Evolutionary conservation across 2,113 vertebrate genomes (phyloP).

Genomic region (Sinocyclocheilus grahami): DNA sequence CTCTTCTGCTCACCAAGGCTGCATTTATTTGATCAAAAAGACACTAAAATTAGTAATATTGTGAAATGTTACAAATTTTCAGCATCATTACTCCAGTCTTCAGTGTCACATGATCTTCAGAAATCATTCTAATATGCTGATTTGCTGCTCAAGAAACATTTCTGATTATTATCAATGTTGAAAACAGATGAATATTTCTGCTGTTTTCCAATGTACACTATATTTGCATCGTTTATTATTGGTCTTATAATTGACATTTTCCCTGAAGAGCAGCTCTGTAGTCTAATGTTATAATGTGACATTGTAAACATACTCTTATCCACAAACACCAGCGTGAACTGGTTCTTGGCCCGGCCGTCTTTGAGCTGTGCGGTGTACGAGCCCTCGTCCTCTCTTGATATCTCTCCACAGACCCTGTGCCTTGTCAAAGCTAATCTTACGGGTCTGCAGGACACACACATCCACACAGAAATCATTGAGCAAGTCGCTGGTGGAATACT

Average conservation of each 20-base stretch:
- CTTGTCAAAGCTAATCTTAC: conserved; percentile 88
- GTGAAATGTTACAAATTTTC: too few species aligned
- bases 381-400: conserved; percentile 86
- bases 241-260: background rate
- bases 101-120: too few species aligned
- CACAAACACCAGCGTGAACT: conserved; percentile 86
- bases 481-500: background rate
- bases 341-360: conserved; percentile 92
- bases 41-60: too few species aligned
- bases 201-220: background rate
- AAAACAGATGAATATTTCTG: background rate
- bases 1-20: too few species aligned
- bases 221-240: background rate
- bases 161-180: background rate
- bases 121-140: background rate
- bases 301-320: conserved; percentile 83
- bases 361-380: conserved; percentile 90
- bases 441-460: conserved; percentile 73
- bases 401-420: conserved; percentile 87
- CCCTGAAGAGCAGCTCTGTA: background rate
- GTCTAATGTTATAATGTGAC: background rate
- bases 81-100: too few species aligned
- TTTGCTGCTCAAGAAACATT: background rate
- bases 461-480: background rate
- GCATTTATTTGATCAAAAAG: too few species aligned